phyloP scores from a whole-genome alignment of 2,797 vertebrate genomes.

The Galaxias olidus region DNA sequence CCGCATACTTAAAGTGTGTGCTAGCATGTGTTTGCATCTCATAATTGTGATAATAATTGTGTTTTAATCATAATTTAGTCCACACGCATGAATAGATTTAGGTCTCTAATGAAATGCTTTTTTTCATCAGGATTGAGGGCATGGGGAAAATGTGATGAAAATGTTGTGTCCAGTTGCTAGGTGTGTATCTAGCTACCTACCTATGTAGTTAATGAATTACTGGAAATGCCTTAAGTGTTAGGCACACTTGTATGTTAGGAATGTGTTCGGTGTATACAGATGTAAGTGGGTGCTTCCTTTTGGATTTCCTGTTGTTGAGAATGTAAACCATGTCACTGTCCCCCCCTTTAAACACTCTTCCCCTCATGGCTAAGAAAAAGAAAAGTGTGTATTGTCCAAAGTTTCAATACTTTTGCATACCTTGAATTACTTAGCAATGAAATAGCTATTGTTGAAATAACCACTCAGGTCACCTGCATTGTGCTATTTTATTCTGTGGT shows the following conservation, averaged over 20 bases:
- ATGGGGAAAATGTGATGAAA: slow-evolving; percentile 27
- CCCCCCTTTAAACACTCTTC: slow-evolving; percentile 41
- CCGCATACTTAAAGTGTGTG: slow-evolving; percentile 47
- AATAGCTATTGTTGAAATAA: slow-evolving; percentile 34
- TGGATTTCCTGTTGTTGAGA: slow-evolving; percentile 74
- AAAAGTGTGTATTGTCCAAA: slow-evolving; percentile 62
- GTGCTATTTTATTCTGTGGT: not conserved
- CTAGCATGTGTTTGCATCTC: slow-evolving; percentile 54
- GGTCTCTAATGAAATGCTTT: slow-evolving; percentile 45
- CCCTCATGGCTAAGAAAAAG: slow-evolving; percentile 60
- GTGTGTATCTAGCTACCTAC: slow-evolving; percentile 20
- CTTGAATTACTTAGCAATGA: slow-evolving; percentile 34
- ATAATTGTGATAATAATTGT: slow-evolving; percentile 54
- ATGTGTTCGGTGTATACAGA: slow-evolving; percentile 52
- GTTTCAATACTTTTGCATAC: slow-evolving; percentile 18
- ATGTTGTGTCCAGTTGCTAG: not conserved
- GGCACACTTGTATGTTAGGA: slow-evolving; percentile 38
- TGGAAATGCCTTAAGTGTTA: slow-evolving; percentile 13
- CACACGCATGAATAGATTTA: slow-evolving; percentile 55
- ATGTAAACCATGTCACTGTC: slow-evolving; percentile 35
- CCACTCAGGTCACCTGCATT: slow-evolving; percentile 13
- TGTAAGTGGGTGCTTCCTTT: slow-evolving; percentile 65
- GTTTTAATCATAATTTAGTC: slow-evolving; percentile 69
- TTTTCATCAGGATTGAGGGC: slow-evolving; percentile 48
- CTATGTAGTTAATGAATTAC: slow-evolving; percentile 66